Evolutionary conservation across 2,113 vertebrate species (phyloP).

Genomic region (Aviceda subcristata): DNA sequence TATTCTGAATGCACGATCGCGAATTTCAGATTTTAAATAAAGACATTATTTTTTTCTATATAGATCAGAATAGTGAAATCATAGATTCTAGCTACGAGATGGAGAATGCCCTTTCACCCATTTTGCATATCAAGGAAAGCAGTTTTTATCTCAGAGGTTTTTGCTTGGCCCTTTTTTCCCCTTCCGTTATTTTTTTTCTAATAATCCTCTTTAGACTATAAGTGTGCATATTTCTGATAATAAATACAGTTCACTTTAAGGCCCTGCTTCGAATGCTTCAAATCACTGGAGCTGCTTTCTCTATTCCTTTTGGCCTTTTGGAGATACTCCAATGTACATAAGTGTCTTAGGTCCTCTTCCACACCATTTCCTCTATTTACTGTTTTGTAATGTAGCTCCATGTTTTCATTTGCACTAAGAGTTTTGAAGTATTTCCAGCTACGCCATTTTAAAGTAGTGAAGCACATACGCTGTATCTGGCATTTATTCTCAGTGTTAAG

Average conservation of each 20-base stretch:
- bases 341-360: neutral
- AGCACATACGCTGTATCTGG: neutral
- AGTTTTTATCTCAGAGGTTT: neutral
- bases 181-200: neutral
- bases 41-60: neutral
- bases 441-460: constrained; percentile 23
- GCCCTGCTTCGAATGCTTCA: neutral
- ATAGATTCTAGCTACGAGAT: neutral
- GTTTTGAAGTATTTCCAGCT: constrained; percentile 32
- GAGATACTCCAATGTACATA: neutral
- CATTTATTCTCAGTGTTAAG: neutral
- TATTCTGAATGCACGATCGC: neutral
- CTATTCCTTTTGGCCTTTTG: neutral
- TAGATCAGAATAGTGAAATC: neutral
- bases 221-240: neutral
- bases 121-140: neutral
- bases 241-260: neutral
- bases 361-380: neutral
- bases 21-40: neutral
- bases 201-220: neutral
- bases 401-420: neutral
- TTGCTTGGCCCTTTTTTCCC: neutral
- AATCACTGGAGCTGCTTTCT: neutral
- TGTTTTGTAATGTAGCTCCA: neutral
- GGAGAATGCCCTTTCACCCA: neutral